Conservation (phyloP, 2,113 vertebrate genomes). For the Rhizomys pruinosus region DNA sequence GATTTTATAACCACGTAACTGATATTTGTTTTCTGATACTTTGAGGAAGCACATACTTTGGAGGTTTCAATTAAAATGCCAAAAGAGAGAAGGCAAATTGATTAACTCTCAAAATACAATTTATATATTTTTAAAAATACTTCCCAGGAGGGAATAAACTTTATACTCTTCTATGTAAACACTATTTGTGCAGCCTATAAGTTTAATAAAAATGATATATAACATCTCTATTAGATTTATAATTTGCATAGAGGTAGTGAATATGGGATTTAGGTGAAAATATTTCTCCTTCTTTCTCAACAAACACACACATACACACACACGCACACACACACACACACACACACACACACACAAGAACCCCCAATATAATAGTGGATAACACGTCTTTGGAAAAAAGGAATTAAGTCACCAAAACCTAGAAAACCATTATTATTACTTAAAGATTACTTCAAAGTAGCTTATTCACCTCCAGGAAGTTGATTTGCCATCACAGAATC, state of each 20-base stretch:
- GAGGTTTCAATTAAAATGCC: conserved; percentile 86
- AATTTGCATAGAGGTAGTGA: conserved; percentile 87
- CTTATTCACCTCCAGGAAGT: conserved; percentile 76
- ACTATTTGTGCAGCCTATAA: conserved; percentile 87
- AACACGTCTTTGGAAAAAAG: conserved; percentile 79
- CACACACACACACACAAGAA: neutral
- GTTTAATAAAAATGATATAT: conserved; percentile 90
- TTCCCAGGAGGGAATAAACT: conserved; percentile 87
- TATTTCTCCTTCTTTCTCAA: neutral
- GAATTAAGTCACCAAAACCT: conserved; percentile 58
- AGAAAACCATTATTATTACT: conserved; percentile 66
- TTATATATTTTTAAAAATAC: conserved; percentile 87
- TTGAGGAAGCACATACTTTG: conserved; percentile 78
- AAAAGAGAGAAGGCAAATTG: conserved; percentile 78
- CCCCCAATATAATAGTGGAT: conserved; percentile 67
- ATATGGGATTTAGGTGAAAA: conserved; percentile 85
- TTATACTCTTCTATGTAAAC: conserved; percentile 88
- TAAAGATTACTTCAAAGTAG: conserved; percentile 74
- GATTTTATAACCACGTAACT: conserved; percentile 82
- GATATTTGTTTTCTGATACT: conserved; percentile 85
- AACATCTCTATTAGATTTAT: conserved; percentile 88
- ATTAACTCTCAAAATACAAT: conserved; percentile 88
- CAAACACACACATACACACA: neutral
- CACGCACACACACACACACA: neutral
- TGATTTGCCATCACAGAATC: conserved; percentile 37